Conservation (phyloP, 37 sponge, comb jelly and placozoan species). For the Spongia lamella region DNA sequence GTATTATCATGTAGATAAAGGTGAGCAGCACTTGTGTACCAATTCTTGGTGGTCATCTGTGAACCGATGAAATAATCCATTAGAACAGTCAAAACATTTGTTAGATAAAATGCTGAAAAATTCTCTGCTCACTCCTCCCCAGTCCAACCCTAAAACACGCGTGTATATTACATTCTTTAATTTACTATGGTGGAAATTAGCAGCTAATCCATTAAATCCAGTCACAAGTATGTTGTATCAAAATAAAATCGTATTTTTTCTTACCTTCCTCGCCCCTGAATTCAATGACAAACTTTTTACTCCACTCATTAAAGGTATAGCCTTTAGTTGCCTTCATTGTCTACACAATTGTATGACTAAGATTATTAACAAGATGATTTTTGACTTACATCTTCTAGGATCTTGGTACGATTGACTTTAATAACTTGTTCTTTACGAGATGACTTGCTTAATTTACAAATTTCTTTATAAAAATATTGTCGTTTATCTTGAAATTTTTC, state of each 20-base stretch:
- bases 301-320: slow-evolving; percentile 67
- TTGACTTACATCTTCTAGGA: slow-evolving; percentile 67
- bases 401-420: slow-evolving; percentile 28
- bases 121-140: slow-evolving; percentile 87
- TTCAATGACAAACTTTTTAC: slow-evolving; percentile 45
- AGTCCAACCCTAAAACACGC: slow-evolving; percentile 63
- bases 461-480: slow-evolving; percentile 56
- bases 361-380: too few species aligned
- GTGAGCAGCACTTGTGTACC: slow-evolving; percentile 7
- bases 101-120: slow-evolving; percentile 69
- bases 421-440: slow-evolving; percentile 29
- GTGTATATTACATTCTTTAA: neutral
- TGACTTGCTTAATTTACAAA: slow-evolving; percentile 19
- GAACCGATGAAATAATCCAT: slow-evolving; percentile 65
- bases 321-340: slow-evolving; percentile 40
- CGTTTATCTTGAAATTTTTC: slow-evolving; percentile 78
- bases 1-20: neutral
- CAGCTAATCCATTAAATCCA: neutral
- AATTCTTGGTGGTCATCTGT: slow-evolving; percentile 45
- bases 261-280: slow-evolving; percentile 81
- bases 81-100: slow-evolving; percentile 62
- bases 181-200: neutral
- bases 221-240: too few species aligned
- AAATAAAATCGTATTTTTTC: neutral
- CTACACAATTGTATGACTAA: slow-evolving; percentile 24